phyloP scores from a whole-genome alignment of 2,888 invertebrate species.

The Leptarthrus brevirostris region DNA sequence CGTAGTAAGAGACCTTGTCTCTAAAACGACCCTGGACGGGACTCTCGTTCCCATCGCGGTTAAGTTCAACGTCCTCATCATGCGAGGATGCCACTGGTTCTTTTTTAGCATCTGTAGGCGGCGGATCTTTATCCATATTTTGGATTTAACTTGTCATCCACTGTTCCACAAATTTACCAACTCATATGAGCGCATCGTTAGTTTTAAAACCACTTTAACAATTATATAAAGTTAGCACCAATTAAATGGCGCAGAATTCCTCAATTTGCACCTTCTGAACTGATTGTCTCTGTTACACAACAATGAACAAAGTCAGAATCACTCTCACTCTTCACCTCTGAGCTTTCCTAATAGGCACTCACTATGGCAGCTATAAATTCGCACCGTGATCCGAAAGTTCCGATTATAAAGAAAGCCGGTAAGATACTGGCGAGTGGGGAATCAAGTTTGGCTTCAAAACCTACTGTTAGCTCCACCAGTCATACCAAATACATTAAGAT shows the following conservation, averaged over 20 bases:
- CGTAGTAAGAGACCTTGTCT: conserved; percentile 83
- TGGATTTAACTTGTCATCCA: conserved; percentile 24
- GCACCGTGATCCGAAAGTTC: conserved; percentile 55
- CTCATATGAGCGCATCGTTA: conserved; percentile 21
- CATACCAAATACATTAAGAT: too few relatives aligned
- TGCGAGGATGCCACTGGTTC: conserved; percentile 10
- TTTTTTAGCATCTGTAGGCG: conserved; percentile 30
- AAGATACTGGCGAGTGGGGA: conserved; percentile 62
- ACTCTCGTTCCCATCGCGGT: conserved; percentile 54
- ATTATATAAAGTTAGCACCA: conserved; percentile 17
- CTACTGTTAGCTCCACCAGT: background rate
- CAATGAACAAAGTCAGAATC: background rate
- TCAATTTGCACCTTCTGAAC: conserved; percentile 15
- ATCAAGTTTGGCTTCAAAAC: conserved; percentile 6
- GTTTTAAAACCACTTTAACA: background rate
- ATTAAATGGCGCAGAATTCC: conserved; percentile 5
- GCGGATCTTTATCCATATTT: conserved; percentile 49
- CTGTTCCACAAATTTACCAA: background rate
- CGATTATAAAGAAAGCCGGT: conserved; percentile 66
- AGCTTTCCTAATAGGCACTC: conserved; percentile 3
- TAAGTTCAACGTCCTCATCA: conserved; percentile 50
- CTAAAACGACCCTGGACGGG: conserved; percentile 69
- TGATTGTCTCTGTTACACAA: conserved; percentile 35
- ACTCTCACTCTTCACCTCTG: conserved; percentile 24
- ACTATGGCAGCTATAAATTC: background rate